Conservation (phyloP, 2,797 vertebrate species). For the Propithecus perrieri region DNA sequence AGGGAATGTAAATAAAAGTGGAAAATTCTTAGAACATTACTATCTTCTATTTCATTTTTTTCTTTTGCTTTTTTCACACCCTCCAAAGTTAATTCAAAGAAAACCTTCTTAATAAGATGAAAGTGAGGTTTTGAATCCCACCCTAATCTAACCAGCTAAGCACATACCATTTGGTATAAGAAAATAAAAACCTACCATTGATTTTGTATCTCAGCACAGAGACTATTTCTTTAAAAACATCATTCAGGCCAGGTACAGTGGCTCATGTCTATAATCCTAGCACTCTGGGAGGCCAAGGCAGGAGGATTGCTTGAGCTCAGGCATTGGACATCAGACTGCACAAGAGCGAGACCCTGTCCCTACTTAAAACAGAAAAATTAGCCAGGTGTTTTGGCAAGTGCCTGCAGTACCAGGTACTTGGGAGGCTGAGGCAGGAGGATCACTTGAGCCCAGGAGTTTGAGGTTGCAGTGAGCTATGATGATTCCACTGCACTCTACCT, state of each 20-base stretch:
- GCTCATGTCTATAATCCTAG: not conserved
- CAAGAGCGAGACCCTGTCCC: not conserved
- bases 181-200: not conserved
- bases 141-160: not conserved
- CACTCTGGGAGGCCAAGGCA: not conserved
- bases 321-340: not conserved
- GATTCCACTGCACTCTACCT: not conserved
- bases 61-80: not conserved
- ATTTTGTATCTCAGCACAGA: not conserved
- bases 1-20: not conserved
- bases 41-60: not conserved
- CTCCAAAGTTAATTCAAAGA: not conserved
- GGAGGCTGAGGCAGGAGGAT: not conserved
- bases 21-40: not conserved
- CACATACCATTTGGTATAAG: not conserved
- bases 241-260: not conserved
- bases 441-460: not conserved
- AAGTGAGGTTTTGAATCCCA: not conserved
- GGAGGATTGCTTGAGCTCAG: not conserved
- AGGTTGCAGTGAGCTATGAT: not conserved
- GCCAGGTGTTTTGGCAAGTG: not conserved
- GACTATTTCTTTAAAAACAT: not conserved
- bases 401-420: not conserved
- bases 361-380: not conserved
- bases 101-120: not conserved